Evolutionary conservation across 1,140 invertebrate genomes (phyloP).

Genomic region (Archivesica marissinica): DNA sequence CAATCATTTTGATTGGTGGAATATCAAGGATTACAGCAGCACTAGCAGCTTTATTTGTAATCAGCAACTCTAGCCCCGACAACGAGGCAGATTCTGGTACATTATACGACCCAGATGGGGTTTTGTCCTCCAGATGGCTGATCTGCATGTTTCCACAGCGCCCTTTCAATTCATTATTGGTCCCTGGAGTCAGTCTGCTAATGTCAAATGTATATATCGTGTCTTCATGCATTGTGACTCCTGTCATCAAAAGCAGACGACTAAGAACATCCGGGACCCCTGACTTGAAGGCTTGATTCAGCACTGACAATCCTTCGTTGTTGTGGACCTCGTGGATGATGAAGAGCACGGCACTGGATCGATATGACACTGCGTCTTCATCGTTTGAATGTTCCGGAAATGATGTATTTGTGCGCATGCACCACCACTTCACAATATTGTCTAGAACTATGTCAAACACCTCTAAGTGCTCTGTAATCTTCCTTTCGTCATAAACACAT

Average conservation of each 20-base stretch:
- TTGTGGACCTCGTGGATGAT: conserved; percentile 68
- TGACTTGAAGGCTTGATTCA: conserved; percentile 71
- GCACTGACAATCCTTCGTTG: conserved; percentile 69
- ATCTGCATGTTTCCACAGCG: conserved; percentile 41
- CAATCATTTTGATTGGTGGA: conserved; percentile 74
- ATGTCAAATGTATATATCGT: conserved; percentile 63
- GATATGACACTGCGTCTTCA: conserved; percentile 10
- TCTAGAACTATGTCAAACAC: conserved; percentile 69
- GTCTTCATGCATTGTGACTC: conserved; percentile 62
- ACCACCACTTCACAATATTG: conserved; percentile 69
- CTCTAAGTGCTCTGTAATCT: conserved; percentile 52
- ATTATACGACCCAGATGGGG: not conserved
- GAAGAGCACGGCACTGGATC: conserved; percentile 63
- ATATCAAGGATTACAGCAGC: conserved; percentile 73
- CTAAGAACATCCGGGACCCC: conserved; percentile 64
- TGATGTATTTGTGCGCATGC: conserved; percentile 52
- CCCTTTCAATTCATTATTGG: conserved; percentile 66
- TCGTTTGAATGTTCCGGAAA: conserved; percentile 65
- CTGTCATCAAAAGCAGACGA: conserved; percentile 62
- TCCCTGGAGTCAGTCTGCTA: conserved; percentile 73
- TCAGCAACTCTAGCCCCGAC: conserved; percentile 71
- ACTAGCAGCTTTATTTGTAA: conserved; percentile 52
- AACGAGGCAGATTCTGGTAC: not conserved
- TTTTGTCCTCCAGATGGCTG: conserved; percentile 16
- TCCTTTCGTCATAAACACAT: conserved; percentile 45